phyloP scores from a whole-genome alignment of 2,797 vertebrate genomes.

The Uromys caudimaculatus region DNA sequence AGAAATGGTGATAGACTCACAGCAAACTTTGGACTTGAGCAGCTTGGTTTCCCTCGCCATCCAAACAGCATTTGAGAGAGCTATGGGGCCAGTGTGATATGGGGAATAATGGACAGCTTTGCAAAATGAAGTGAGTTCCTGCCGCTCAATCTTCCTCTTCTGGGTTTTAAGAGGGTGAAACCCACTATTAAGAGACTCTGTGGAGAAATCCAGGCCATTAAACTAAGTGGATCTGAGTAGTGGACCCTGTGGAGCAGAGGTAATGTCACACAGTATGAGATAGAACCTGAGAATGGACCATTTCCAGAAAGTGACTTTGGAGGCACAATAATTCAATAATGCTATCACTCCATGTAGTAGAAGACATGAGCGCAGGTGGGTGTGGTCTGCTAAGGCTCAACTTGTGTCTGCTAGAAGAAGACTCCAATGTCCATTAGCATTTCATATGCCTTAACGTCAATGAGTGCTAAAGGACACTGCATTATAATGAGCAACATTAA shows the following conservation, averaged over 20 bases:
- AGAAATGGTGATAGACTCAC: not conserved
- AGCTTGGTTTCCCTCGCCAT: not conserved
- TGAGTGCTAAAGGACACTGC: not conserved
- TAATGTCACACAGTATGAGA: not conserved
- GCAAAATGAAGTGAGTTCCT: not conserved
- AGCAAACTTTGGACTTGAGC: not conserved
- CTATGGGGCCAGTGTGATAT: rapidly evolving
- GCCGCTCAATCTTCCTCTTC: not conserved
- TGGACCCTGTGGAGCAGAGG: not conserved
- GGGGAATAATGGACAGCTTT: not conserved
- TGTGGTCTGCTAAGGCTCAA: not conserved
- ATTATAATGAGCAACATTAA: not conserved
- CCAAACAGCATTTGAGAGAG: not conserved
- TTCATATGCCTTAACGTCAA: not conserved
- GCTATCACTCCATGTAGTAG: not conserved
- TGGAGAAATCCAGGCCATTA: not conserved
- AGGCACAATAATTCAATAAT: not conserved
- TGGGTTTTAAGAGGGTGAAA: not conserved
- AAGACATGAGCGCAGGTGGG: not conserved
- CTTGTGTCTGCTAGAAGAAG: not conserved
- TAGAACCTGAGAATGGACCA: not conserved
- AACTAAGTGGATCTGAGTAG: not conserved
- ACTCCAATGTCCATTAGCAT: not conserved
- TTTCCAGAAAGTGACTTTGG: not conserved
- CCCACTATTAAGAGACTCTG: not conserved